Base-by-base conservation (phyloP, 2,888 invertebrate species). In the Hartigia nigra region DNA sequence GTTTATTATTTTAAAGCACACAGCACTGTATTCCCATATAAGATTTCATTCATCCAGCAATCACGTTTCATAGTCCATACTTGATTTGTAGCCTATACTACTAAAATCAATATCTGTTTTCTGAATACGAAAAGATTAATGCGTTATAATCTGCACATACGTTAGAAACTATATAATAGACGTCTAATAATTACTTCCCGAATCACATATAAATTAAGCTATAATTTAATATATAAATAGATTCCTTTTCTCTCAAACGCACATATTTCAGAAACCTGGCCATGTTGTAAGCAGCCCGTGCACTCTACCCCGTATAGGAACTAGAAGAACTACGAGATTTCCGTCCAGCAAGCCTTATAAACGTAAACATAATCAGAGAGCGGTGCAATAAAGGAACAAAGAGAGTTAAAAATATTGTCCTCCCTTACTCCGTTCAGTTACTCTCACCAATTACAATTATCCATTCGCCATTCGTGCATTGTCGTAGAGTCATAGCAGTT, bases 281-380 rank as follows among this genome's bases (percentile, higher is more conserved):
- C 39, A 55, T 55, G 39, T 23, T 55, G 39, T 14, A 5, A 55
- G 39, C 39, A 55, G 39, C 39, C 39, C 39, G 39, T 55, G 23
- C 39, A 55, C 39, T 55, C 23, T 23, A 55, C 23, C 23, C 39
- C 23, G 39, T 55, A 55, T 55, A 55, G 39, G 39, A 55, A 55
- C 39, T 55, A 23, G 39, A 55, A 55, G 39, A 55, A 89, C 89
- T 89, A 88, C 85, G 80, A 80, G 77, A 77, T 76, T 78, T 82
- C 78, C 86, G 78, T 81, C 77, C 69, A 70, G 77, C 82, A 77
- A 81, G 84, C 82, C 86, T 89, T 89, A 88, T 89, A 89, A 89
- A 88, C 85, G 85, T 86, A 86, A 86, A 84, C 86, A 86, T 85
- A 88, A 84, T 87, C 86, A 85, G 86, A 84, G 86, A 87, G 84